Conservation (phyloP, 2,888 invertebrate species). For the Cryptus viduatorius region DNA sequence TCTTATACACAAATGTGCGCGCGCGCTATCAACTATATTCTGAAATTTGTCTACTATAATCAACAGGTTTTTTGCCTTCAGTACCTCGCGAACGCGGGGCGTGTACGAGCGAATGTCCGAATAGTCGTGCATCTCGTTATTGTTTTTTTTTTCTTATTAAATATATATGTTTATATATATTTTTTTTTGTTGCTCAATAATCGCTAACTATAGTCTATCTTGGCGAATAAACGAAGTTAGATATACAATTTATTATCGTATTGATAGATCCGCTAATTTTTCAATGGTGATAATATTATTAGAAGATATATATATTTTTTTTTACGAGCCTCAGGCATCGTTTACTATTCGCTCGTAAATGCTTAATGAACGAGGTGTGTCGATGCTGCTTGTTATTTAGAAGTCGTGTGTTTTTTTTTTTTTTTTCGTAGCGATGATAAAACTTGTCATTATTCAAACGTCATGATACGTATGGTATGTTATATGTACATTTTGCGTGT, state of each 20-base stretch:
- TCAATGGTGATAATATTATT: constrained; percentile 70
- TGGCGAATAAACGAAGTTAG: constrained; percentile 54
- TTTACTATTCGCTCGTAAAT: neutral
- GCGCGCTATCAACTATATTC: constrained; percentile 50
- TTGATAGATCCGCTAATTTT: constrained; percentile 67
- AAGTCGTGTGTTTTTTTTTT: constrained; percentile 25
- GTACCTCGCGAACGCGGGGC: constrained; percentile 69
- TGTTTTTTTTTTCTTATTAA: constrained; percentile 51
- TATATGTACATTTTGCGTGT: constrained; percentile 60
- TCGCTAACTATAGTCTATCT: constrained; percentile 25
- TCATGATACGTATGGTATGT: constrained; percentile 28
- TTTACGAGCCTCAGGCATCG: neutral
- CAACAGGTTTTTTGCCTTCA: constrained; percentile 63
- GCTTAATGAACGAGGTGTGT: constrained; percentile 3
- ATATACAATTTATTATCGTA: constrained; percentile 63
- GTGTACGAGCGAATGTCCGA: constrained; percentile 55
- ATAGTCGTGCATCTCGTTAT: constrained; percentile 42
- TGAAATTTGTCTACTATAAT: constrained; percentile 62
- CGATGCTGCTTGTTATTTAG: neutral
- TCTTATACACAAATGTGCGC: constrained; percentile 52
- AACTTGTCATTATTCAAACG: constrained; percentile 35
- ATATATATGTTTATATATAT: constrained; percentile 47
- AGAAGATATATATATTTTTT: constrained; percentile 52
- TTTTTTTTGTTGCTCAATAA: constrained; percentile 15
- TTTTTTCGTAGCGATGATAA: constrained; percentile 31